These are phyloP conservation scores for Drosophila ogumai DNA, from an alignment of 1,140 invertebrate genomes.

Conservation along the genomic window DNA sequence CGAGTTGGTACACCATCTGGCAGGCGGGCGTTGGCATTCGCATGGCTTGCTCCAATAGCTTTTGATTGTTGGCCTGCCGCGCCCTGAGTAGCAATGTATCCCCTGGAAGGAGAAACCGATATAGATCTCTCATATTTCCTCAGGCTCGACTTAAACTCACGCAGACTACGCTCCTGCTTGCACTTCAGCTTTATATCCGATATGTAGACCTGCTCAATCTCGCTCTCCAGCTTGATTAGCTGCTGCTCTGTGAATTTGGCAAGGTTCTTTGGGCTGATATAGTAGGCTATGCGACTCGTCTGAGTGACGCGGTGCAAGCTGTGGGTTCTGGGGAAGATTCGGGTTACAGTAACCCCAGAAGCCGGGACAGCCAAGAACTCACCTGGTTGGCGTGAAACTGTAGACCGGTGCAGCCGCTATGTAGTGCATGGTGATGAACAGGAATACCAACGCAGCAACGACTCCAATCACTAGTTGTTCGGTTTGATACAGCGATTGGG, in stretches of 20 bases:
- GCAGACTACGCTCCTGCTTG: constrained; percentile 61
- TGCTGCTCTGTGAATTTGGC: constrained; percentile 37
- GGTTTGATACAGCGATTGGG: constrained; percentile 65
- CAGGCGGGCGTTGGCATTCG: constrained; percentile 64
- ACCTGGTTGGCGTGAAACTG: constrained; percentile 92
- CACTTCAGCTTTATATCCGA: constrained; percentile 58
- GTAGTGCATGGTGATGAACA: constrained; percentile 96
- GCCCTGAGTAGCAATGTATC: constrained; percentile 57
- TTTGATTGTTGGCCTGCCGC: constrained; percentile 44
- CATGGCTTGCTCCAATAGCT: constrained; percentile 45
- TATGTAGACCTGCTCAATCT: constrained; percentile 59
- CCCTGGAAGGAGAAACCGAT: constrained; percentile 40
- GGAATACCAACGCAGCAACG: constrained; percentile 85
- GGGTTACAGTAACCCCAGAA: neutral
- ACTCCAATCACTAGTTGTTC: constrained; percentile 93
- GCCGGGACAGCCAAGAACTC: constrained; percentile 85
- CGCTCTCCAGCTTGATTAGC: constrained; percentile 43
- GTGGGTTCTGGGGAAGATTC: constrained; percentile 49
- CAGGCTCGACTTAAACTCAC: constrained; percentile 48
- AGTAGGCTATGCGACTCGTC: constrained; percentile 92
- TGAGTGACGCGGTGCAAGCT: constrained; percentile 88
- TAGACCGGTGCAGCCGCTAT: constrained; percentile 96
- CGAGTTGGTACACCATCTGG: constrained; percentile 45
- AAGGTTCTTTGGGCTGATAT: constrained; percentile 96
- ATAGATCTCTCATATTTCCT: neutral